Conservation (phyloP, 1,140 invertebrate species). For the Phortica variegata region DNA sequence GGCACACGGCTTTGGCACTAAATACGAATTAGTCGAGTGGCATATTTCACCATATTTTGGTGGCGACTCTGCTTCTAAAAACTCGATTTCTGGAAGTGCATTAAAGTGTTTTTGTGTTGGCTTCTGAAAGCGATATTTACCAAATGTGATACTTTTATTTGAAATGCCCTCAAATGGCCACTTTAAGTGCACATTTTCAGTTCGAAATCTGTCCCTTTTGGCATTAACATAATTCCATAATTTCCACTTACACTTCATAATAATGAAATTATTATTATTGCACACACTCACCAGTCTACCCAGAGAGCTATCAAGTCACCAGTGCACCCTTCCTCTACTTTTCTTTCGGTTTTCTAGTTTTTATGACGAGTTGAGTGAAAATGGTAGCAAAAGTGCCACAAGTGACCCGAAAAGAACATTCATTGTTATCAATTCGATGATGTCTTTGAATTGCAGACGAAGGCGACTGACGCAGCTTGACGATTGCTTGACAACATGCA, state of each 20-base stretch:
- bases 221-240: conserved; percentile 14
- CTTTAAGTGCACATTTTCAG: conserved; percentile 35
- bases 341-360: not conserved
- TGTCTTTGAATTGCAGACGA: conserved; percentile 16
- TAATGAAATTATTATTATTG: conserved; percentile 51
- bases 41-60: no score
- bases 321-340: conserved; percentile 22
- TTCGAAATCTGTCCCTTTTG: conserved; percentile 12
- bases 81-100: not conserved
- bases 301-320: conserved; percentile 21
- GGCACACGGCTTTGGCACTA: no score
- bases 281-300: conserved; percentile 29
- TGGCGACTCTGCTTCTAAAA: conserved; percentile 5
- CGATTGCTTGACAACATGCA: conserved; percentile 8
- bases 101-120: conserved; percentile 19
- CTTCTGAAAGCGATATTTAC: conserved; percentile 25
- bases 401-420: conserved; percentile 21
- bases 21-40: no score
- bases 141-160: conserved; percentile 1
- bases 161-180: conserved; percentile 36
- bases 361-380: no score
- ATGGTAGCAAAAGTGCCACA: conserved; percentile 6
- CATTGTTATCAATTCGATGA: conserved; percentile 14
- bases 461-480: conserved; percentile 21
- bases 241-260: conserved; percentile 35